A percentile compares a stretch with the other conserved stretches of the same genome.
These are phyloP conservation scores for Xiphorhynchus erythropygius DNA, from an alignment of 2,797 vertebrate species.

Conservation along the genomic window DNA sequence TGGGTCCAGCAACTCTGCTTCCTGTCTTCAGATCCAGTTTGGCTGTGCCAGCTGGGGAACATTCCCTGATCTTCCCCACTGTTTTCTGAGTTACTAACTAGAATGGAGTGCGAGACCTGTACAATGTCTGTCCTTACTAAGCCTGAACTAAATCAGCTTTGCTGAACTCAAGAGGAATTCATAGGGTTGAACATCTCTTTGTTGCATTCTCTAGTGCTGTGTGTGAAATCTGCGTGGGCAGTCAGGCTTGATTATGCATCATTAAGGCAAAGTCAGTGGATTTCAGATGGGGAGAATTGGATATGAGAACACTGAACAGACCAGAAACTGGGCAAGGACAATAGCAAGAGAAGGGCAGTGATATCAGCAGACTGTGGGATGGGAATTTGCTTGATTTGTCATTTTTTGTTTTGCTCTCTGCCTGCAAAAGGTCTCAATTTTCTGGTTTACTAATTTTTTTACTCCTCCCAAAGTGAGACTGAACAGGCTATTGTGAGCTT, in stretches of 20 bases:
- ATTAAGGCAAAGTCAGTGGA: not conserved
- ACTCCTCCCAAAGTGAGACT: not conserved
- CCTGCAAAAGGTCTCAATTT: not conserved
- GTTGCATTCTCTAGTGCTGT: not conserved
- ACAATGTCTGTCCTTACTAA: not conserved
- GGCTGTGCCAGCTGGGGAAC: rapidly evolving
- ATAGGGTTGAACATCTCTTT: not conserved
- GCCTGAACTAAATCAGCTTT: not conserved
- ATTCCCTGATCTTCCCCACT: not conserved
- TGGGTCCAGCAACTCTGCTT: not conserved
- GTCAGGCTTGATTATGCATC: not conserved
- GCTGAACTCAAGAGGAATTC: not conserved
- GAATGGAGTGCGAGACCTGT: not conserved
- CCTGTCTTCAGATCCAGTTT: not conserved
- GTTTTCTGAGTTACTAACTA: not conserved
- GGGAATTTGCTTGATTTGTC: conserved; percentile 6
- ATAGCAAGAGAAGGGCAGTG: not conserved
- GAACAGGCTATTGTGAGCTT: not conserved
- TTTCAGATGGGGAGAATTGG: not conserved
- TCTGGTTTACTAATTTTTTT: not conserved
- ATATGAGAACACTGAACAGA: not conserved
- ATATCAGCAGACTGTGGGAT: not conserved
- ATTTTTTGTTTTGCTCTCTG: not conserved
- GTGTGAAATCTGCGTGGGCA: not conserved
- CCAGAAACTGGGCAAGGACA: not conserved